Base-by-base conservation (phyloP, 2,888 invertebrate genomes). In the Arctia plantaginis region DNA sequence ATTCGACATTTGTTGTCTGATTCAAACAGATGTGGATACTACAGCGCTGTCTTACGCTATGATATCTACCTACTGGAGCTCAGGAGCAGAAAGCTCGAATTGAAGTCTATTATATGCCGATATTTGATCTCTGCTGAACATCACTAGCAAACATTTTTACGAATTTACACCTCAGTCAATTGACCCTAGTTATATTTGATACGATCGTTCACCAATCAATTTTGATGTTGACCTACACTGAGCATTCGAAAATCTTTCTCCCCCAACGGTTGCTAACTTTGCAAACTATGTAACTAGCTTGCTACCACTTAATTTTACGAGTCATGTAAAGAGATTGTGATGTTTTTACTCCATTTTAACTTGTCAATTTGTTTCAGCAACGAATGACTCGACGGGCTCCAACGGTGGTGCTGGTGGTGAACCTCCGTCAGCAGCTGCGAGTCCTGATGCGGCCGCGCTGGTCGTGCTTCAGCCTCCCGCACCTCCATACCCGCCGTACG, bases 381-480 rank as follows among this genome's bases (percentile, higher is more conserved):
- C 95, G 77, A 95, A 95, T 78, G 95, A 95, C 86, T 95, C 95
- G 4, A 94, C 94, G 74, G 95, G 95, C 10, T 95, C 95, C 0
- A 93, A 93, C 66, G 94, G 91, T 0, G 95, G 94, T 1, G 92
- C 92, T 0, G 93, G 93, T 0, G 94, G 93, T 0, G 95, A 95
- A 81, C 96, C 95, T 12, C 95, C 96, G 0, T 95, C 95, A 1
- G 95, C 94, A 1, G 95, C 95, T 0, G 94, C 95, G 51, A 95
- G 95, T 77, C 95, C 95, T 33, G 95, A 95, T 81, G 94, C 95
- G 1, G 95, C 95, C 1, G 95, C 95, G 30, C 88, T 95, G 75
- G 95, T 94, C 15, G 96, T 95, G 59, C 86, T 95, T 20, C 95
- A 96, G 80, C 95, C 96, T 0, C 95, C 95, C 66, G 95, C 95